Evolutionary conservation across 2,113 vertebrate species (phyloP), one percentile per base, ranked within the genome.

Genomic region (Takifugu bimaculatus): DNA sequence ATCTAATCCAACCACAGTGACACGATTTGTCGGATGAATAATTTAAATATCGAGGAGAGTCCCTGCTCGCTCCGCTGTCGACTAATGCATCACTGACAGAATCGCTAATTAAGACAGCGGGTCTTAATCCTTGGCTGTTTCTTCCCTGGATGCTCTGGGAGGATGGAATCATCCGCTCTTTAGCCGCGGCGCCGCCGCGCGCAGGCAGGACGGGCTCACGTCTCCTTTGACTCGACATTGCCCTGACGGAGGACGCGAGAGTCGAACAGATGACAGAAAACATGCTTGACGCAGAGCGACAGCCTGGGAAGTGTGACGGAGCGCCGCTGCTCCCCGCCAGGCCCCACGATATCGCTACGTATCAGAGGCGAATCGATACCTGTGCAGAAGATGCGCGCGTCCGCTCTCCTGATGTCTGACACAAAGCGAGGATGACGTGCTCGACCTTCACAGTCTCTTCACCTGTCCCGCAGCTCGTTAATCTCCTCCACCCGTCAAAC

Each of bases 11-110:
- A 55, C 2, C 14, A 57, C 45, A 56, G 20, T 42, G 44, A 53
- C 4, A 15, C 12, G 50, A 49, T 68, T 65, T 63, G 54, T 71
- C 39, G 32, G 63, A 62, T 52, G 14, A 74, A 67, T 57, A 14
- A 61, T 42, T 51, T 42, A 43, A 63, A 51, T 51, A 35, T 54
- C 35, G 57, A 52, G 26, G 32, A 58, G 58, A 6, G 60, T 49
- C 54, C 44, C 60, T 4, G 39, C 52, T 44, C 35, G 57, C 42
- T 15, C 45, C 54, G 50, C 53, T 52, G 63, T 57, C 70, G 56
- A 60, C 58, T 53, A 63, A 68, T 72, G 62, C 20, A 20, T 57
- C 55, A 7, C 49, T 53, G 52, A 71, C 67, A 68, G 64, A 67
- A 48, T 60, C 5, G 3, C 32, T 71, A 67, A 64, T 68, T 61